A percentile compares a stretch with the other conserved stretches of the same genome.
Evolutionary conservation across 2,113 vertebrate genomes (phyloP).

Genomic region (Promerops cafer): DNA sequence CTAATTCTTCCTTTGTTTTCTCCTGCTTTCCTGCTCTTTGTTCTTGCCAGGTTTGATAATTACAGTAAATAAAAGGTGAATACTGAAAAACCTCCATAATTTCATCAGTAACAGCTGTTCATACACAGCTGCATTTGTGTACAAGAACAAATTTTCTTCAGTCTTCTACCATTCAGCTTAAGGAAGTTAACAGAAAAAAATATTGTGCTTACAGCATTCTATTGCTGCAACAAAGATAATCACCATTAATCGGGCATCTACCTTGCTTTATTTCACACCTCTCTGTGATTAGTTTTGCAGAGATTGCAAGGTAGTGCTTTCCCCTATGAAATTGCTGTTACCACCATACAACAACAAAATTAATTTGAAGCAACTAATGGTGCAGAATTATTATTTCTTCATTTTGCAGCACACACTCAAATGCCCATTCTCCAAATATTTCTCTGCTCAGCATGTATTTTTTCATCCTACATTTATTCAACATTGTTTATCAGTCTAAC

Average conservation of each 20-base stretch:
- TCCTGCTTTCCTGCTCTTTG: neutral
- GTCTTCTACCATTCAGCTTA: neutral
- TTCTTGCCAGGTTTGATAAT: neutral
- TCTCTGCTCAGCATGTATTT: neutral
- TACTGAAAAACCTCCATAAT: neutral
- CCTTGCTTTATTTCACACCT: slow-evolving; percentile 23
- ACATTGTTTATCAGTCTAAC: neutral
- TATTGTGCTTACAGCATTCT: neutral
- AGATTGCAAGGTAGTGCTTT: neutral
- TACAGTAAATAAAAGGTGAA: slow-evolving; percentile 22
- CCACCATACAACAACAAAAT: neutral
- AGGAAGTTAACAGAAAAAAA: neutral
- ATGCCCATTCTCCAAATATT: neutral
- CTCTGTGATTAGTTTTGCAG: neutral
- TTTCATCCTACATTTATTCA: neutral
- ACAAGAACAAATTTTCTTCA: neutral
- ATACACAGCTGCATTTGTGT: neutral
- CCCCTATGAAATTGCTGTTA: neutral
- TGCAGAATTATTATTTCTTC: neutral
- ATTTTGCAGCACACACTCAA: neutral
- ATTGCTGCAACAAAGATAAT: slow-evolving; percentile 9
- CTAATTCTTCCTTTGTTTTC: neutral
- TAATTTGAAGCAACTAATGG: neutral
- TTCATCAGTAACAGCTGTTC: slow-evolving; percentile 44
- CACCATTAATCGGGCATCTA: neutral